phyloP scores from a whole-genome alignment of 2,113 vertebrate genomes.

The Cariama cristata region DNA sequence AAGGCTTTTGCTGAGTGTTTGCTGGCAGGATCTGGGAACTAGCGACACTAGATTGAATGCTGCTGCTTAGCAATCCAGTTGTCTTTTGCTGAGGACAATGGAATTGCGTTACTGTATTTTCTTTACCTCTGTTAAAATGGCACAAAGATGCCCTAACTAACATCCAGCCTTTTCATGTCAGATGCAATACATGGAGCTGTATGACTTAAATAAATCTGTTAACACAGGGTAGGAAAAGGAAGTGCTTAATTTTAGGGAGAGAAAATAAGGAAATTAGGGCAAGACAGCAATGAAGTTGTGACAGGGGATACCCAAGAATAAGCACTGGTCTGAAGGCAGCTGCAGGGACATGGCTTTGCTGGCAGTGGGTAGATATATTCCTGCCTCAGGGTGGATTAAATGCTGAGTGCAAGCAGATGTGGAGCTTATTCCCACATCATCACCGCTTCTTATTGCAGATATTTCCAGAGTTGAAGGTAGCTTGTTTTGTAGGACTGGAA shows the following conservation, averaged over 20 bases:
- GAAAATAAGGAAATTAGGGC: not conserved
- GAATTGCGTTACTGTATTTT: not conserved
- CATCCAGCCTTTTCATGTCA: not conserved
- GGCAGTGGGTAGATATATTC: not conserved
- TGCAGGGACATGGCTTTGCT: not conserved
- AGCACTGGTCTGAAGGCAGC: not conserved
- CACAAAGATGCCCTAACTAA: not conserved
- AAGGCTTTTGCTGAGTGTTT: not conserved
- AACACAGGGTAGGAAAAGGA: not conserved
- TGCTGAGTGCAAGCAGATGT: not conserved
- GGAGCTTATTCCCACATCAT: not conserved
- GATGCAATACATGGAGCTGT: not conserved
- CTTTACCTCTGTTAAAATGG: not conserved
- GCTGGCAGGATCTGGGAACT: not conserved
- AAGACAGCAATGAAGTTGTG: not conserved
- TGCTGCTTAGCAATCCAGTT: not conserved
- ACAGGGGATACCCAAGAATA: not conserved
- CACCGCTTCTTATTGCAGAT: not conserved
- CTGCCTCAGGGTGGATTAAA: not conserved
- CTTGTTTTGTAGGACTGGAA: not conserved
- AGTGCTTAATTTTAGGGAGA: not conserved
- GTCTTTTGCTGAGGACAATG: not conserved
- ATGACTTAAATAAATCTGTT: not conserved
- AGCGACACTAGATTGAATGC: not conserved
- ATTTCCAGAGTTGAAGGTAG: not conserved